These are phyloP conservation scores for Tetranychus truncatus DNA, from an alignment of 2,888 invertebrate genomes.

Conservation along the genomic window DNA sequence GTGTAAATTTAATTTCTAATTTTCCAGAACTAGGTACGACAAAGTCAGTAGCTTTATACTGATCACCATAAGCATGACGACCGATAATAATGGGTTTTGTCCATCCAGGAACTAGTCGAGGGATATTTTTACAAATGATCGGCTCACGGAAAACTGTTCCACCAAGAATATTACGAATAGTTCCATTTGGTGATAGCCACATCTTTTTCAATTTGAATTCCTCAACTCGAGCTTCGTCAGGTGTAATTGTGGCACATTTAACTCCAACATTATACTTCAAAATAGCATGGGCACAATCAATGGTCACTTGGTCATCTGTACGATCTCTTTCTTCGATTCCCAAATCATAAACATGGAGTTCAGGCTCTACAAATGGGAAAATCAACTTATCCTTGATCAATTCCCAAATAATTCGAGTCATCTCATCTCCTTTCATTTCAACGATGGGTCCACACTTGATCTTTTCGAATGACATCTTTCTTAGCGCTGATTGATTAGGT, in stretches of 20 bases:
- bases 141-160: slow-evolving; percentile 42
- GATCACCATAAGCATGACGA: slow-evolving; percentile 48
- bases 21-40: slow-evolving; percentile 76
- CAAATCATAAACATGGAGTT: slow-evolving; percentile 71
- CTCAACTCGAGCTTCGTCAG: slow-evolving; percentile 85
- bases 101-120: slow-evolving; percentile 85
- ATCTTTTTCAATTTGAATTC: slow-evolving; percentile 42
- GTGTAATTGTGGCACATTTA: slow-evolving; percentile 94
- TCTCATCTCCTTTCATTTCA: slow-evolving; percentile 82
- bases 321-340: slow-evolving; percentile 85
- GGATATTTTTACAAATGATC: slow-evolving; percentile 53
- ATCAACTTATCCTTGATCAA: slow-evolving; percentile 91
- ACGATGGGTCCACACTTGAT: slow-evolving; percentile 55
- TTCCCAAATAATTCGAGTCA: slow-evolving; percentile 95
- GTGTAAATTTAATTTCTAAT: slow-evolving; percentile 62
- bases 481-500: not conserved
- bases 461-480: slow-evolving; percentile 10
- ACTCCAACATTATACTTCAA: slow-evolving; percentile 95
- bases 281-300: slow-evolving; percentile 88
- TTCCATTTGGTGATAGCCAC: slow-evolving; percentile 42
- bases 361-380: slow-evolving; percentile 82
- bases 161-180: slow-evolving; percentile 40
- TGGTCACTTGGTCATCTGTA: slow-evolving; percentile 83
- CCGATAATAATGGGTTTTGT: slow-evolving; percentile 91
- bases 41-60: slow-evolving; percentile 88